Conservation (phyloP, 2,888 invertebrate species). For the Apocheima hispidaria region DNA sequence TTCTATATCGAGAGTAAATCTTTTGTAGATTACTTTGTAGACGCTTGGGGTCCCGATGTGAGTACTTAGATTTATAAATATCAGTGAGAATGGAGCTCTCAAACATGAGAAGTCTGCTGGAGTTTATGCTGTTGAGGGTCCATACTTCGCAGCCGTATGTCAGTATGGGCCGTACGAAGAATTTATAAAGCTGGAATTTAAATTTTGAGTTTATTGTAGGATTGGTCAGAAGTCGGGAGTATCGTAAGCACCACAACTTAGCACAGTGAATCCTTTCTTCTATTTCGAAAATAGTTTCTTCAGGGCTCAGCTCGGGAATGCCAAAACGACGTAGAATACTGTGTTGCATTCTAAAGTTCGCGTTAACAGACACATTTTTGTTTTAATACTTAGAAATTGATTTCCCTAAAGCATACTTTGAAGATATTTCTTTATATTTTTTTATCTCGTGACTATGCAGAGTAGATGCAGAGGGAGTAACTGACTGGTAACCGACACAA, state of each 20-base stretch:
- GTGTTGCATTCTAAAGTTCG: constrained; percentile 41
- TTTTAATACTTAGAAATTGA: background rate
- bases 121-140: constrained; percentile 49
- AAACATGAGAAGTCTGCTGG: constrained; percentile 55
- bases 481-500: too few relatives aligned
- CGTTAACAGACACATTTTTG: constrained; percentile 12
- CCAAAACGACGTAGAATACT: constrained; percentile 39
- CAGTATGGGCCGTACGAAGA: constrained; percentile 65
- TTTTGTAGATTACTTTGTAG: constrained; percentile 47
- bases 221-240: constrained; percentile 52
- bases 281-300: constrained; percentile 55
- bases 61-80: constrained; percentile 65
- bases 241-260: constrained; percentile 58
- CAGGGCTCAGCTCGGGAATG: constrained; percentile 46
- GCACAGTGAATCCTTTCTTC: constrained; percentile 61
- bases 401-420: constrained; percentile 4
- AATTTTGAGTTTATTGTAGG: constrained; percentile 50
- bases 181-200: constrained; percentile 62
- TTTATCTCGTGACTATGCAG: background rate
- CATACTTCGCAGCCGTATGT: constrained; percentile 71
- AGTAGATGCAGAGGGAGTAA: background rate
- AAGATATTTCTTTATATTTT: background rate
- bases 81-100: constrained; percentile 57
- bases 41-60: constrained; percentile 55
- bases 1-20: constrained; percentile 53